Base-by-base conservation (phyloP, 2,888 invertebrate species). In the Formica aserva region DNA sequence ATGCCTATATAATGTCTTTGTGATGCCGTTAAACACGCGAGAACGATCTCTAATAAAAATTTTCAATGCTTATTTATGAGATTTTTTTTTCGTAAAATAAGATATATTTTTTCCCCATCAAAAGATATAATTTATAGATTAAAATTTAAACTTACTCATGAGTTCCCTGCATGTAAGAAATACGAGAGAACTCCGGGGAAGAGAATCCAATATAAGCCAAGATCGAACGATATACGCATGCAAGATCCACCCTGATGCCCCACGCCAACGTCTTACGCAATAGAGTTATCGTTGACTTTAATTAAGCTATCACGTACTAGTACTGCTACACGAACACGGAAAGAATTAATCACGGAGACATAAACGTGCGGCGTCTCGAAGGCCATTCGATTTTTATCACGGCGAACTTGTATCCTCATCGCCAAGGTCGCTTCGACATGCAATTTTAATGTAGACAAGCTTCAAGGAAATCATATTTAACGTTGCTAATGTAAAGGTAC, bases 271-370 rank as follows among this genome's bases (percentile, higher is more conserved):
- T 78, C 86, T 91, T 91, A 88, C 88, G 91, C 90, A 91, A 90
- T 75, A 74, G 80, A 83, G 82, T 86, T 89, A 88, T 91, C 89
- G 77, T 88, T 85, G 85, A 86, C 84, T 87, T 86, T 91, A 91
- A 88, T 90, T 89, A 90, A 90, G 82, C 78, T 84, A 85, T 76
- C 32, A 63, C 72, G 65, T 85, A 85, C 80, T 83, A 78, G 5
- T 52, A 52, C 52, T 52, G n/a, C 60, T 45, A n/a, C 78, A 41
- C 85, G 86, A 84, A 91, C 82, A 81, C 89, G 88, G 91, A 91
- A 91, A 91, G 78, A 88, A 84, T 82, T 83, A 83, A 80, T 76
- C 78, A 81, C 62, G 82, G 62, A 22, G 45, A 86, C 78, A 86
- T 76, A 86, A 86, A 48, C 67, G 11, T 63, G 80, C 83, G 52